Evolutionary conservation across 1,140 invertebrate species (phyloP).

Genomic region (Pseudomyrmex cubaensis): DNA sequence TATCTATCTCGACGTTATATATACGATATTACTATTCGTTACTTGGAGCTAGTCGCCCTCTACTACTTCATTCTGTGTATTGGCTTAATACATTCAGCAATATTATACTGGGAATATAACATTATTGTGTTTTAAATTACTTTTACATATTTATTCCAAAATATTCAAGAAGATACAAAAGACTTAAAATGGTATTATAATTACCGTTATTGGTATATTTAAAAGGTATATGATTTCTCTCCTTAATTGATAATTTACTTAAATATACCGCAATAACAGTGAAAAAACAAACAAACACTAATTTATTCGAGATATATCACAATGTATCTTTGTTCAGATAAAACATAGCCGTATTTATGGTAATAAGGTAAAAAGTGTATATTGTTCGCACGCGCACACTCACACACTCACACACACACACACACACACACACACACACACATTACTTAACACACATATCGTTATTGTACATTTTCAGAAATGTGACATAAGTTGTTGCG

Average conservation of each 20-base stretch:
- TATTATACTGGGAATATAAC: conserved; percentile 7
- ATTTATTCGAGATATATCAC: conserved; percentile 80
- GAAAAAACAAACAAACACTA: conserved; percentile 75
- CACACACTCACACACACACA: neutral
- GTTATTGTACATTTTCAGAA: conserved; percentile 55
- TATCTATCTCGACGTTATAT: neutral
- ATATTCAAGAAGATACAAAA: conserved; percentile 60
- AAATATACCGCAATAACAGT: conserved; percentile 55
- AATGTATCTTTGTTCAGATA: conserved; percentile 82
- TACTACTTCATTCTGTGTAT: neutral
- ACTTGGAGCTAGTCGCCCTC: neutral
- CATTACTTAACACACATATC: conserved; percentile 58
- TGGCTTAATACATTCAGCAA: neutral
- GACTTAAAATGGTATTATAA: conserved; percentile 41
- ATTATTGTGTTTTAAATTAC: conserved; percentile 3
- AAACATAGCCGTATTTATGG: conserved; percentile 79
- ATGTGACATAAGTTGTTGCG: conserved; percentile 53
- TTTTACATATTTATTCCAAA: conserved; percentile 57
- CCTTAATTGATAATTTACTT: conserved; percentile 69
- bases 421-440: neutral
- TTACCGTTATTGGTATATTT: conserved; percentile 44
- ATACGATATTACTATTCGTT: neutral
- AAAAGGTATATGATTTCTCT: conserved; percentile 57
- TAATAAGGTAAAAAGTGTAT: conserved; percentile 77
- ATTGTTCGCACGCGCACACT: conserved; percentile 25